Conservation (phyloP, 1,140 invertebrate genomes). For the Drosophila varians region DNA sequence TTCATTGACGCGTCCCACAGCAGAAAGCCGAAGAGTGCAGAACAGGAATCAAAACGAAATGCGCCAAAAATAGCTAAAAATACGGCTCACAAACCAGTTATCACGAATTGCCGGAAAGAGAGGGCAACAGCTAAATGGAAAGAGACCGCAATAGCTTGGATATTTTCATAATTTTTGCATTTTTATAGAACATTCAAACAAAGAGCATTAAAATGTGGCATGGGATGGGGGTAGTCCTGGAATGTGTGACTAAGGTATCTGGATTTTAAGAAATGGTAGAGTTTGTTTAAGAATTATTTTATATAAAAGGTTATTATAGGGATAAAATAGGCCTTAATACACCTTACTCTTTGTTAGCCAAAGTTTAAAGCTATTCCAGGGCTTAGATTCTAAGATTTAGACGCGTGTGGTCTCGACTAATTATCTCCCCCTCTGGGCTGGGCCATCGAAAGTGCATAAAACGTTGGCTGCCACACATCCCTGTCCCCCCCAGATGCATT, state of each 20-base stretch:
- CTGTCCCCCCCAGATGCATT: slow-evolving; percentile 21
- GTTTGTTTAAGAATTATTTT: no score
- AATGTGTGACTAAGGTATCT: no score
- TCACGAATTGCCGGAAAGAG: slow-evolving; percentile 36
- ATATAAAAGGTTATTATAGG: no score
- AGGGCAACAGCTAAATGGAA: slow-evolving; percentile 1
- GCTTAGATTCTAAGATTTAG: slow-evolving; percentile 3
- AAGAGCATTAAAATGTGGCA: slow-evolving; percentile 8
- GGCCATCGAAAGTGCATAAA: slow-evolving; percentile 65
- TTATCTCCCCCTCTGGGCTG: slow-evolving; percentile 50
- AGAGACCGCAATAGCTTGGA: slow-evolving; percentile 25
- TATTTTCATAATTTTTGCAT: slow-evolving; percentile 79
- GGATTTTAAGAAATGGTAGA: no score
- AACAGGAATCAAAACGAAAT: slow-evolving; percentile 79
- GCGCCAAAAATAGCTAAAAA: slow-evolving; percentile 76
- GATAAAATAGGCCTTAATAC: no score
- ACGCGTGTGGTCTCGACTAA: slow-evolving; percentile 63
- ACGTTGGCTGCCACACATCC: slow-evolving; percentile 61
- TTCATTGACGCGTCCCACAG: slow-evolving; percentile 67
- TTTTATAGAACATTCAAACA: slow-evolving; percentile 63
- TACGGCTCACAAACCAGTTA: slow-evolving; percentile 68
- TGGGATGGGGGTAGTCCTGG: no score
- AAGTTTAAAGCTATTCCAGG: no score
- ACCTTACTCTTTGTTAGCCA: background rate
- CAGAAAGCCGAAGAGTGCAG: background rate